These are phyloP conservation scores for Lasioglossum lativentre DNA, from an alignment of 2,888 invertebrate genomes.

Conservation along the genomic window DNA sequence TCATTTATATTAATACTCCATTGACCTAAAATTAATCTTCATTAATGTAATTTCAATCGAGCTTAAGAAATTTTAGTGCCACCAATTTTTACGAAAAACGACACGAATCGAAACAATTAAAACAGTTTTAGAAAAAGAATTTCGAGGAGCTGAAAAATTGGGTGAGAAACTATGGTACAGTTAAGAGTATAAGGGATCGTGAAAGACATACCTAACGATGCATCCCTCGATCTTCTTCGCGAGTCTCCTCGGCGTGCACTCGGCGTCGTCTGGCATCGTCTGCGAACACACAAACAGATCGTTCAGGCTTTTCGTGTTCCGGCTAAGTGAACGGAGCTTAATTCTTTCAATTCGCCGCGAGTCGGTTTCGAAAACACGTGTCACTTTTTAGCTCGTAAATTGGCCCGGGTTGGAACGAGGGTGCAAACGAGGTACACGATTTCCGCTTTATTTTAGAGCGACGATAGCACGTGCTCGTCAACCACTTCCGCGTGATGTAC, in stretches of 20 bases:
- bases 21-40: no score
- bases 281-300: slow-evolving; percentile 37
- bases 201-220: slow-evolving; percentile 64
- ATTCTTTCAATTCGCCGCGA: background rate
- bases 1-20: background rate
- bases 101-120: background rate
- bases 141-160: background rate
- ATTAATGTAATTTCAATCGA: no score
- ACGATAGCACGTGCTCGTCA: slow-evolving; percentile 55
- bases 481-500: slow-evolving; percentile 64
- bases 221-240: slow-evolving; percentile 65
- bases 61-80: background rate
- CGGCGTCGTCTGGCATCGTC: slow-evolving; percentile 49
- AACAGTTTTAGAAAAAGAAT: background rate
- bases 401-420: slow-evolving; percentile 18
- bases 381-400: slow-evolving; percentile 51
- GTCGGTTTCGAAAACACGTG: slow-evolving; percentile 21
- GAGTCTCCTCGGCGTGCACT: slow-evolving; percentile 44
- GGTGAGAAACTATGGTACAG: background rate
- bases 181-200: background rate
- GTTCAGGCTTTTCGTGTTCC: background rate
- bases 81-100: background rate
- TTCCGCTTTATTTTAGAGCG: slow-evolving; percentile 50
- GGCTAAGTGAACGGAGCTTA: background rate
- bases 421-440: slow-evolving; percentile 35